Evolutionary conservation across 2,888 invertebrate genomes (phyloP).

Genomic region (Ophion ellenae): DNA sequence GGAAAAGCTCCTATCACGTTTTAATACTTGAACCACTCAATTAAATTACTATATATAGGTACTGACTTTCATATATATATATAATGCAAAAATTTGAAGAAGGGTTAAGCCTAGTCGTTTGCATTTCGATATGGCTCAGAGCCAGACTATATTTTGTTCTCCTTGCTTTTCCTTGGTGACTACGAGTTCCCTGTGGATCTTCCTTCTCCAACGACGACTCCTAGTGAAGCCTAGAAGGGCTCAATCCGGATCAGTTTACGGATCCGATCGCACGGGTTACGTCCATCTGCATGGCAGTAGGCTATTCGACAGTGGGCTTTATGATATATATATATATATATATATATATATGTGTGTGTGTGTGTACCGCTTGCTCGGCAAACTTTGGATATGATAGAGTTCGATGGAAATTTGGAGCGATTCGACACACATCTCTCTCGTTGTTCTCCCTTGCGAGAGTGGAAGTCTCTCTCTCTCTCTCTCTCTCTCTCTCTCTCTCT

Average conservation of each 20-base stretch:
- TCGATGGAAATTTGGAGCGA: constrained; percentile 69
- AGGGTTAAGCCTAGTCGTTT: constrained; percentile 69
- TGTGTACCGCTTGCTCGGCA: constrained; percentile 44
- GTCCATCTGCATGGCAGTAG: constrained; percentile 2
- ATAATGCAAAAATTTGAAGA: background rate
- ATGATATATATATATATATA: background rate
- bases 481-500: constrained; percentile 15
- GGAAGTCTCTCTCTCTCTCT: constrained; percentile 4
- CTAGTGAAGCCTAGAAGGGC: background rate
- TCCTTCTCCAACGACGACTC: constrained; percentile 12
- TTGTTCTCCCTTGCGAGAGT: constrained; percentile 11
- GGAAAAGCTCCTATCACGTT: constrained; percentile 47
- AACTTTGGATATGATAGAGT: constrained; percentile 69
- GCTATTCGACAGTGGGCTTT: background rate
- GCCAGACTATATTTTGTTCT: constrained; percentile 65
- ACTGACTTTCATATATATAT: background rate
- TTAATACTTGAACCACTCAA: constrained; percentile 75
- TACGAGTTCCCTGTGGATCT: constrained; percentile 20
- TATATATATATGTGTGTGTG: background rate
- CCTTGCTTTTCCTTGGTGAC: constrained; percentile 21
- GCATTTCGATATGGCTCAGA: constrained; percentile 76
- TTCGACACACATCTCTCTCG: constrained; percentile 63
- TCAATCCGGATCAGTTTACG: background rate
- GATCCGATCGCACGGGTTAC: constrained; percentile 6
- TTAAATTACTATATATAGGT: constrained; percentile 72